Evolutionary conservation across 2,113 vertebrate species (phyloP), one percentile per base, ranked within the genome.

Genomic region (Plectropomus leopardus): DNA sequence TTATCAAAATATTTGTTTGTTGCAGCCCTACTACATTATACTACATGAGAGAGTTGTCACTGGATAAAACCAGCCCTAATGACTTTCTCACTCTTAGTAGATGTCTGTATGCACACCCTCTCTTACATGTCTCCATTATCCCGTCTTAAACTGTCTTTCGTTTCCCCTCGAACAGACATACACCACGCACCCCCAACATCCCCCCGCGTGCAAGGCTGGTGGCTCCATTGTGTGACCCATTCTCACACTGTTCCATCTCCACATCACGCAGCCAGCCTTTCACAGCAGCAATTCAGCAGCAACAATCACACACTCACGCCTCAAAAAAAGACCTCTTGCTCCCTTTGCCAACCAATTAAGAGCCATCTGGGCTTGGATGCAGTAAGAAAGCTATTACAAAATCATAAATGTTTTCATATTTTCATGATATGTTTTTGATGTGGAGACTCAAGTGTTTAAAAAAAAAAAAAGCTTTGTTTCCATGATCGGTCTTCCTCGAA

Each of bases 281-380:
- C 97, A 96, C 94, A 89, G 92, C 95, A 96, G 96, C 96, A 97
- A 96, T 97, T 97, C 96, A 96, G 94, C 95, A 95, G 96, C 96
- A 97, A 97, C 96, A 97, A 97, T 97, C 96, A 96, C 90, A 96
- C 96, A 96, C 97, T 97, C 96, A 95, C 96, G 95, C 95, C 96
- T 96, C 94, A 96, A 95, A 96, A 96, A 95, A 95, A 96, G 94
- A 96, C 95, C 96, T 95, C 95, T 94, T 93, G 91, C 96, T 97
- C 96, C 95, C 92, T 96, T 95, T 95, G 96, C 96, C 96, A 96
- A 95, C 96, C 96, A 97, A 97, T 98, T 98, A 98, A 97, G 95
- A 95, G 94, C 97, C 96, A 97, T 96, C 97, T 97, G 97, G 96
- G 94, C 92, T 92, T 76, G 73, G 92, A 96, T 92, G 95, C 95